These are phyloP conservation scores for Nomada fucata DNA, from an alignment of 2,888 invertebrate species.

Conservation along the genomic window DNA sequence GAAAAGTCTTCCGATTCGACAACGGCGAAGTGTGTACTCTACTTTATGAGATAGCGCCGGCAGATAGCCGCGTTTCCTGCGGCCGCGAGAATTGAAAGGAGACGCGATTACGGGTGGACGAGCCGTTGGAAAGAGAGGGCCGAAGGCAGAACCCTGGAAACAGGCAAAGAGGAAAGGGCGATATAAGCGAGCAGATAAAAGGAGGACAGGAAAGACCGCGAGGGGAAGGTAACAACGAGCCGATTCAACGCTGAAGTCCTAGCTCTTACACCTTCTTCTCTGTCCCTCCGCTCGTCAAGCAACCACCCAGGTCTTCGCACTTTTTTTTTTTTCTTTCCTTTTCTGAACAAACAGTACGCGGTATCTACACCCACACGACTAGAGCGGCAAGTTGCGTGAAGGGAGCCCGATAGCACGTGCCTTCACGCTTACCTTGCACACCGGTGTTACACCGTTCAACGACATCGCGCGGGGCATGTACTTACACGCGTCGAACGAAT, in stretches of 20 bases:
- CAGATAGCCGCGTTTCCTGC: constrained; percentile 72
- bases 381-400: constrained; percentile 66
- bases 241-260: constrained; percentile 71
- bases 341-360: constrained; percentile 62
- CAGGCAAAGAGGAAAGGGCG: constrained; percentile 34
- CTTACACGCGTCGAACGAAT: no score
- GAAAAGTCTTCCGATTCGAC: constrained; percentile 54
- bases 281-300: constrained; percentile 15
- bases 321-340: constrained; percentile 49
- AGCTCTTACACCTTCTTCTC: constrained; percentile 44
- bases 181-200: constrained; percentile 19
- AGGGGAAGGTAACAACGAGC: constrained; percentile 72
- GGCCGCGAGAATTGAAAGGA: constrained; percentile 35
- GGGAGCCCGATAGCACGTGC: constrained; percentile 69
- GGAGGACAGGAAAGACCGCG: constrained; percentile 4
- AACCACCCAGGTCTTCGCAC: constrained; percentile 25
- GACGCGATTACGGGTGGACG: constrained; percentile 17
- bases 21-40: constrained; percentile 59
- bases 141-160: no score
- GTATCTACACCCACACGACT: constrained; percentile 69
- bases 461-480: no score
- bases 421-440: constrained; percentile 46
- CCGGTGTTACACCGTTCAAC: neutral
- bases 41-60: constrained; percentile 62
- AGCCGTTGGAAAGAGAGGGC: constrained; percentile 7